Percentiles rank a stretch among this genome's conserved stretches.
Conservation (phyloP, 2,888 invertebrate genomes). For the Drosophila anomelani region DNA sequence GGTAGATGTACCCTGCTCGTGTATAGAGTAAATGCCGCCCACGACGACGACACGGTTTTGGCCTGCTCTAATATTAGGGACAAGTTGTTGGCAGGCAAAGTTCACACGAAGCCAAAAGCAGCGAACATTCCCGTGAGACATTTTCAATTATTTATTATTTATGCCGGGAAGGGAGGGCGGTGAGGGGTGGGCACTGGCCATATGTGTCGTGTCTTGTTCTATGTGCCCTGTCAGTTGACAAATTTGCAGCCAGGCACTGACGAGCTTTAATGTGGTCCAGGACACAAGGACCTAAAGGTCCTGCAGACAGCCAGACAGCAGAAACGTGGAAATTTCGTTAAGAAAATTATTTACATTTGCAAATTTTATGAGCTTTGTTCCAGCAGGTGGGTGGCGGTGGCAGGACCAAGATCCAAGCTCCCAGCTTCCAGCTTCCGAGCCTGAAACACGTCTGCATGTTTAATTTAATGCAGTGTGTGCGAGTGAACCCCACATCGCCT, state of each 20-base stretch:
- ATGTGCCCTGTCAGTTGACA: conserved; percentile 65
- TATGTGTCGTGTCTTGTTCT: conserved; percentile 60
- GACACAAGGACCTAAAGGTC: conserved; percentile 12
- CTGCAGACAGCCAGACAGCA: conserved; percentile 14
- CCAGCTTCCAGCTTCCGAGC: conserved; percentile 37
- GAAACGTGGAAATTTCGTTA: conserved; percentile 74
- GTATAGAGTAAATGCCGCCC: conserved; percentile 23
- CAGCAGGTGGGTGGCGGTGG: conserved; percentile 52
- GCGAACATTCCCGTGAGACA: conserved; percentile 71
- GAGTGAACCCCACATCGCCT: conserved; percentile 5
- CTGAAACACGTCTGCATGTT: conserved; percentile 65
- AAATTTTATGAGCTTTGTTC: conserved; percentile 78
- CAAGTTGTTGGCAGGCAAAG: conserved; percentile 73
- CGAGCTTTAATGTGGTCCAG: conserved; percentile 70
- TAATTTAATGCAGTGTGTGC: conserved; percentile 64
- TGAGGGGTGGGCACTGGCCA: conserved; percentile 51
- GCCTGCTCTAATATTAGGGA: conserved; percentile 72
- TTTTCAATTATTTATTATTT: conserved; percentile 82
- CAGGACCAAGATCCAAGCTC: conserved; percentile 40
- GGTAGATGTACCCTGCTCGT: not conserved
- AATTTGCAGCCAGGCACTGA: conserved; percentile 65
- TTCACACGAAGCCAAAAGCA: conserved; percentile 66
- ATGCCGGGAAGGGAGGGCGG: conserved; percentile 47
- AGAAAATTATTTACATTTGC: conserved; percentile 80
- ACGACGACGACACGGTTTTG: conserved; percentile 45